These are phyloP conservation scores for Tiliacea citrago DNA, from an alignment of 2,888 invertebrate genomes.

Conservation along the genomic window DNA sequence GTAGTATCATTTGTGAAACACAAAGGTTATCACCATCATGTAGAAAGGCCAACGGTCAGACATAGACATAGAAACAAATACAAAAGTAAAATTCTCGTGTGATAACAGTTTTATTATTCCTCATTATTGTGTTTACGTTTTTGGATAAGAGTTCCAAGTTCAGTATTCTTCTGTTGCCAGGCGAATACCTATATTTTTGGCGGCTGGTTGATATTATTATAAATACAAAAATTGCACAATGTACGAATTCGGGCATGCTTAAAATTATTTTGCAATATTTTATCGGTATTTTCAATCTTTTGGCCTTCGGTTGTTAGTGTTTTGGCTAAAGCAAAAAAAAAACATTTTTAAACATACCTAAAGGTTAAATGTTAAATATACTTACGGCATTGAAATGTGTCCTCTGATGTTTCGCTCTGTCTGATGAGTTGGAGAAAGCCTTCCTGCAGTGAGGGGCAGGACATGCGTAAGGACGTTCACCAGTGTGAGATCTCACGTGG, in stretches of 20 bases:
- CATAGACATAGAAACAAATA: conserved; percentile 1
- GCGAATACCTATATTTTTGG: not conserved
- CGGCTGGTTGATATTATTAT: not conserved
- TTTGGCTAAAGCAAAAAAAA: not conserved
- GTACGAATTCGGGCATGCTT: not conserved
- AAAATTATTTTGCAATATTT: conserved; percentile 2
- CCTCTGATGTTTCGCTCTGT: conserved; percentile 99
- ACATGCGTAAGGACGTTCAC: conserved; percentile 98
- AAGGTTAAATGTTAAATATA: conserved; percentile 59
- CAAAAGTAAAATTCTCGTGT: conserved; percentile 3
- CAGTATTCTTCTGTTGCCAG: conserved; percentile 6
- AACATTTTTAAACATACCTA: not conserved
- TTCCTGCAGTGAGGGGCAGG: conserved; percentile 98
- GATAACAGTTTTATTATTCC: conserved; percentile 1
- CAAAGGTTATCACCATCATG: conserved; percentile 9
- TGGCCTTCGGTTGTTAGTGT: conserved; percentile 2
- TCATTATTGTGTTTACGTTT: conserved; percentile 10
- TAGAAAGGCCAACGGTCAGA: not conserved
- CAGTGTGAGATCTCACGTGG: conserved; percentile 98
- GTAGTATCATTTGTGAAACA: not conserved
- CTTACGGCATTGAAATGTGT: conserved; percentile 99
- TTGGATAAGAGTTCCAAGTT: conserved; percentile 10
- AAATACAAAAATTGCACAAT: not conserved
- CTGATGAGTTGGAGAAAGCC: conserved; percentile 99
- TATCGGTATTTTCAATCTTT: not conserved